phyloP scores from a whole-genome alignment of 2,888 invertebrate species.

The Pilophorus perplexus region DNA sequence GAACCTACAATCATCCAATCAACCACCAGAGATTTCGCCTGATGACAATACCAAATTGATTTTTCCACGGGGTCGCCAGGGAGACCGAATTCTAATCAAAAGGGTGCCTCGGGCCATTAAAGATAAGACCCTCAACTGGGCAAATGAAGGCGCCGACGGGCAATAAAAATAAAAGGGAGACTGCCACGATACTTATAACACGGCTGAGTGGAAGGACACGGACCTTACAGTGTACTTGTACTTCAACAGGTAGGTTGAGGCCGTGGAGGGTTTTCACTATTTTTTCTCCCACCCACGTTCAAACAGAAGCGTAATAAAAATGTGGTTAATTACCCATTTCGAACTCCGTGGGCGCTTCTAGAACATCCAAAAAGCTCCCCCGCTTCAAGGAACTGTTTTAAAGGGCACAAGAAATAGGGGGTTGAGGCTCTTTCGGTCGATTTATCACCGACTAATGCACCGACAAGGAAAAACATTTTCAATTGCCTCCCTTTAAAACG shows the following conservation, averaged over 20 bases:
- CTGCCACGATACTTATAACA: background rate
- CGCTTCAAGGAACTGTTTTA: background rate
- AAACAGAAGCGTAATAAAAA: background rate
- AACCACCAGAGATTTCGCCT: too few species aligned
- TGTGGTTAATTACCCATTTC: slow-evolving; percentile 25
- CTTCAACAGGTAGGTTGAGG: slow-evolving; percentile 17
- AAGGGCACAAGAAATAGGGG: background rate
- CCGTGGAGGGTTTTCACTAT: slow-evolving; percentile 2
- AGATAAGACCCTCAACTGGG: slow-evolving; percentile 32
- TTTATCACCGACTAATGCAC: slow-evolving; percentile 8
- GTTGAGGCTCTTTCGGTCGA: background rate
- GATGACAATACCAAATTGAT: too few species aligned
- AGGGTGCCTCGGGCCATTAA: slow-evolving; percentile 23
- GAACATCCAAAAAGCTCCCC: background rate
- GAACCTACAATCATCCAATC: too few species aligned
- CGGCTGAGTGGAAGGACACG: background rate
- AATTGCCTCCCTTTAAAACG: background rate
- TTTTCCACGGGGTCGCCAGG: too few species aligned
- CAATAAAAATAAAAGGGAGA: slow-evolving; percentile 28
- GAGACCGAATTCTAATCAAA: slow-evolving; percentile 11
- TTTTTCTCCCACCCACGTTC: background rate
- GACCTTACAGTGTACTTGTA: too few species aligned
- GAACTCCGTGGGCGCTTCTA: background rate
- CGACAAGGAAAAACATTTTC: slow-evolving; percentile 5
- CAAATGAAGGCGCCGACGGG: slow-evolving; percentile 22